Conservation (phyloP, 2,888 invertebrate genomes). For the Allygus modestus region DNA sequence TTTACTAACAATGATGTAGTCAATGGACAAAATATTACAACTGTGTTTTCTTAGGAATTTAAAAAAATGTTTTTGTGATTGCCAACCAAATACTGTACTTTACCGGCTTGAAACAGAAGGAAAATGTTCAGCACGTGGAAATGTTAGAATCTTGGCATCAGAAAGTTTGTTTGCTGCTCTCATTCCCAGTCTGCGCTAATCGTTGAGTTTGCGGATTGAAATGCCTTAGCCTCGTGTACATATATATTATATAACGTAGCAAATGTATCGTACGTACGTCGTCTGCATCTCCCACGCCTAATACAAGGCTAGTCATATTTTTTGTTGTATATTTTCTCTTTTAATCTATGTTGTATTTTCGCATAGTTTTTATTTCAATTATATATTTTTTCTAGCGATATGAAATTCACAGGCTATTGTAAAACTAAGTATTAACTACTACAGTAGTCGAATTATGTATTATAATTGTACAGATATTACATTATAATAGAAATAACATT, state of each 20-base stretch:
- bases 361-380: slow-evolving; percentile 41
- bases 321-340: slow-evolving; percentile 50
- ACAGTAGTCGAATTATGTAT: slow-evolving; percentile 52
- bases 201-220: slow-evolving; percentile 54
- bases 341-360: slow-evolving; percentile 26
- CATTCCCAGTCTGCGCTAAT: slow-evolving; percentile 55
- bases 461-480: slow-evolving; percentile 55
- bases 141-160: slow-evolving; percentile 47
- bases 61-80: too few relatives aligned
- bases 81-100: too few relatives aligned
- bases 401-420: slow-evolving; percentile 45
- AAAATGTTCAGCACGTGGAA: neutral
- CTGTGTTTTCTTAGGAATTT: too few relatives aligned
- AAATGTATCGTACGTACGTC: slow-evolving; percentile 34
- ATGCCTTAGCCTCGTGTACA: slow-evolving; percentile 58
- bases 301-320: slow-evolving; percentile 44
- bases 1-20: too few relatives aligned
- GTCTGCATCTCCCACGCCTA: slow-evolving; percentile 24
- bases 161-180: slow-evolving; percentile 33
- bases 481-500: slow-evolving; percentile 55
- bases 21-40: too few relatives aligned
- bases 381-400: slow-evolving; percentile 55
- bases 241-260: slow-evolving; percentile 49
- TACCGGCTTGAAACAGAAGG: too few relatives aligned
- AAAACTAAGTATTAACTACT: slow-evolving; percentile 54